Percentiles rank a stretch among this genome's conserved stretches.
phyloP scores from a whole-genome alignment of 2,888 invertebrate species.

The Scelioninae gen. 2 region DNA sequence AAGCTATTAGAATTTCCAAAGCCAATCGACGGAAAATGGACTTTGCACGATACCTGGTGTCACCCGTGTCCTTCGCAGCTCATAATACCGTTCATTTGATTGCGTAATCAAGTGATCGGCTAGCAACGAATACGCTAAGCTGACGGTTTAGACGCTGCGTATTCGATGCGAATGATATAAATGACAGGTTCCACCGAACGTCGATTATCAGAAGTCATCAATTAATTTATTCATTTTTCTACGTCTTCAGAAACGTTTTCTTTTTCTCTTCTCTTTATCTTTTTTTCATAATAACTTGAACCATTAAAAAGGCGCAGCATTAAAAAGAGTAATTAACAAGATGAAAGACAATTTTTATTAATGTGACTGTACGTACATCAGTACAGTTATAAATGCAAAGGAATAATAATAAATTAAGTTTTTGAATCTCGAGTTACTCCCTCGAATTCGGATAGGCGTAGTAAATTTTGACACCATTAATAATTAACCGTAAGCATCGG shows the following conservation, averaged over 20 bases:
- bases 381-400: too few species aligned
- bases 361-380: too few species aligned
- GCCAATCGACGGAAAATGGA: conserved; percentile 61
- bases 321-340: conserved; percentile 42
- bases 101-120: conserved; percentile 63
- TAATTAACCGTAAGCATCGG: conserved; percentile 43
- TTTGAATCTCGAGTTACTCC: conserved; percentile 5
- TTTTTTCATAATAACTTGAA: conserved; percentile 33
- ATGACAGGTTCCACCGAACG: conserved; percentile 59
- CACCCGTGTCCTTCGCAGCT: conserved; percentile 70
- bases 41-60: conserved; percentile 66
- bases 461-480: conserved; percentile 46
- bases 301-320: conserved; percentile 42
- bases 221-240: conserved; percentile 60
- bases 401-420: too few species aligned
- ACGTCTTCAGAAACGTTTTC: conserved; percentile 54
- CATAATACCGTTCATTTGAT: conserved; percentile 64
- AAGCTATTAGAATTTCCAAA: conserved; percentile 58
- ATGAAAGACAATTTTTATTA: too few species aligned
- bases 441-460: conserved; percentile 3
- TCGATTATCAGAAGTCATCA: conserved; percentile 58
- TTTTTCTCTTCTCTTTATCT: conserved; percentile 34
- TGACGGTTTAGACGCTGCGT: conserved; percentile 57
- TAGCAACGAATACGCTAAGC: conserved; percentile 58
- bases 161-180: conserved; percentile 60